Evolutionary conservation across 2,113 vertebrate genomes (phyloP).

Genomic region (Psittacara wagleri): DNA sequence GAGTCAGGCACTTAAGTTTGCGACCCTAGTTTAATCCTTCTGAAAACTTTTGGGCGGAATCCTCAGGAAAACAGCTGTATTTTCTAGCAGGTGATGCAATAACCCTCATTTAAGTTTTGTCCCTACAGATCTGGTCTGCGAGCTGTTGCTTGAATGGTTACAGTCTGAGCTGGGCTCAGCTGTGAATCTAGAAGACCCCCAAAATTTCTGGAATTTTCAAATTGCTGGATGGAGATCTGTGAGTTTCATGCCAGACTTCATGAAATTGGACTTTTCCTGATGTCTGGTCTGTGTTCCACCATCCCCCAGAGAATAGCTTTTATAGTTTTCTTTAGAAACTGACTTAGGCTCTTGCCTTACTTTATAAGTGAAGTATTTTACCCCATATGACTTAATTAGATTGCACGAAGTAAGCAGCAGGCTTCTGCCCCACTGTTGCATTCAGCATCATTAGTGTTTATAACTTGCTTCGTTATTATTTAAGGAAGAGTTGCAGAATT

Average conservation of each 20-base stretch:
- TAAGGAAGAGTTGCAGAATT: slow-evolving; percentile 45
- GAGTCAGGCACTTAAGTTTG: not conserved
- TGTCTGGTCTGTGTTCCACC: not conserved
- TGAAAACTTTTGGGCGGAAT: not conserved
- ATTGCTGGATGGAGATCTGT: not conserved
- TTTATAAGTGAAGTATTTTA: not conserved
- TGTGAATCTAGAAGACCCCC: not conserved
- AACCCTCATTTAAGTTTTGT: not conserved
- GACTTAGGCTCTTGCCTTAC: not conserved
- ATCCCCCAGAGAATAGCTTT: not conserved
- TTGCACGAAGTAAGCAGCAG: slow-evolving; percentile 14
- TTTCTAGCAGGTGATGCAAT: not conserved
- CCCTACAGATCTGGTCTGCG: not conserved
- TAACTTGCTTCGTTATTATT: slow-evolving; percentile 54
- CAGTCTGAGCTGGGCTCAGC: not conserved
- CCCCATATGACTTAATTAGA: slow-evolving; percentile 57
- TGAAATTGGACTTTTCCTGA: not conserved
- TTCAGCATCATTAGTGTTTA: slow-evolving; percentile 63
- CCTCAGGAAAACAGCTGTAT: not conserved
- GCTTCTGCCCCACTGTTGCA: slow-evolving; percentile 32
- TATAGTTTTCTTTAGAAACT: not conserved
- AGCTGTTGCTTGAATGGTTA: not conserved
- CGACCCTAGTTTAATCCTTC: not conserved
- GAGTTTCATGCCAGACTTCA: not conserved
- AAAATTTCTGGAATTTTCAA: not conserved